Percentiles rank a stretch among this genome's conserved stretches.
Evolutionary conservation across 1,140 invertebrate species (phyloP).

Genomic region (Drosophila punjabiensis): DNA sequence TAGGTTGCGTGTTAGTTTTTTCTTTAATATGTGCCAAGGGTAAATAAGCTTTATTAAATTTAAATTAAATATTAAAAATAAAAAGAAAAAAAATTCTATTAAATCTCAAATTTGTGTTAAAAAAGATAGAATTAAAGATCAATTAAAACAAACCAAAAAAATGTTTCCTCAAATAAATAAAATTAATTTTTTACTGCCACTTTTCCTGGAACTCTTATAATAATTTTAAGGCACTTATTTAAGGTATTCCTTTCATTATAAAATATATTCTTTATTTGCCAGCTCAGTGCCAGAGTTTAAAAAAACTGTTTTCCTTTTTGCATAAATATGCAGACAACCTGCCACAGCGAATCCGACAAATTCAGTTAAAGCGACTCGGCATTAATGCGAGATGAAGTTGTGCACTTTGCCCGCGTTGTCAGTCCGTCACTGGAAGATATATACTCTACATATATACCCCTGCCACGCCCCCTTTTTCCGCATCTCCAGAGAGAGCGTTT

Average conservation of each 20-base stretch:
- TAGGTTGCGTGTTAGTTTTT: not conserved
- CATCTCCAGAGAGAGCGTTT: conserved; percentile 43
- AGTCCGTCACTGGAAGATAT: conserved; percentile 7
- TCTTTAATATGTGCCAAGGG: no score
- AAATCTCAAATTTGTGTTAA: not conserved
- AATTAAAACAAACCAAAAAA: no score
- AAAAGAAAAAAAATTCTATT: not conserved
- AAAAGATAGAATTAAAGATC: not conserved
- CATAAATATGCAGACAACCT: conserved; percentile 29
- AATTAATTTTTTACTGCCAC: not conserved
- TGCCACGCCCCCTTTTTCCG: not conserved
- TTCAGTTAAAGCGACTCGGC: conserved; percentile 44
- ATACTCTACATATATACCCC: not conserved
- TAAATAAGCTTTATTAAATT: not conserved
- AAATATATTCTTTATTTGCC: not conserved
- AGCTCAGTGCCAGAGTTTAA: conserved; percentile 2
- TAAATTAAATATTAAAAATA: not conserved
- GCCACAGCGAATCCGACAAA: conserved; percentile 27
- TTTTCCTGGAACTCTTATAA: not conserved
- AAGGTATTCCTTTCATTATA: not conserved
- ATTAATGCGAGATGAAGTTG: conserved; percentile 78
- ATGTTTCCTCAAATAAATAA: not conserved
- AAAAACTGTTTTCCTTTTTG: conserved; percentile 24
- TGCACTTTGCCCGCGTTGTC: conserved; percentile 55
- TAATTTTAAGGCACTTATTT: conserved; percentile 11